Base-by-base conservation (phyloP, 2,888 invertebrate genomes). In the Philhelius pedissequus region DNA sequence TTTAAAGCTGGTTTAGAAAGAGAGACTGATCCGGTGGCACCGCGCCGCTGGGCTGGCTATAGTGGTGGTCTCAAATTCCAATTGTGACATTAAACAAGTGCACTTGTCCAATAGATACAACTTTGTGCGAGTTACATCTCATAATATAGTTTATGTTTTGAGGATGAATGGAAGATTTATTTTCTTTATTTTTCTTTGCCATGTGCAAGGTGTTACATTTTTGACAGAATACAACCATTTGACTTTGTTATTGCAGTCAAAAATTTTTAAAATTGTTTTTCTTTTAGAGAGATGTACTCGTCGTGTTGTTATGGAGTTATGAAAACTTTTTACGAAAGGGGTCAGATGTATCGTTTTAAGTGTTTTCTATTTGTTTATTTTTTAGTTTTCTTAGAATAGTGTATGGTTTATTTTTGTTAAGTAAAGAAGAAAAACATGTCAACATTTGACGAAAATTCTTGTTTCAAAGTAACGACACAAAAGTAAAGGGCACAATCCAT, bases 11-110 rank as follows among this genome's bases (percentile, higher is more conserved):
- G 58, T 80, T 60, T 54, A 18, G 32, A 54, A 11, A 52, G 25
- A 76, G 50, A 78, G 54, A 79, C 68, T 40, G 50, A 81, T 75
- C 79, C 58, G 76, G 66, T 70, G 64, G 80, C 70, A 70, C 38
- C 45, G n/a, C 64, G 80, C 69, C 69, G 54, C 40, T 64, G 70
- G n/a, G n/a, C 32, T 56, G 58, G 66, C 56, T 43, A 71, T 50
- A 68, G 54, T 15, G 80, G 84, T 84, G 84, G 84, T 84, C 80
- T 80, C 84, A 54, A 75, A 84, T 84, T 84, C 84, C 84, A 84
- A 84, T 84, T 84, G 84, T 64, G 84, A 84, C 80, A 80, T 76
- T 80, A 76, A 58, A 84, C 84, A 84, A 80, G 84, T 84, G 84
- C 84, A 84, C 80, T 80, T 84, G 84, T 84, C 75, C 75, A 58